Percentiles rank a stretch among this genome's conserved stretches.
Conservation (phyloP, 2,797 vertebrate genomes). For the Girardinus metallicus region DNA sequence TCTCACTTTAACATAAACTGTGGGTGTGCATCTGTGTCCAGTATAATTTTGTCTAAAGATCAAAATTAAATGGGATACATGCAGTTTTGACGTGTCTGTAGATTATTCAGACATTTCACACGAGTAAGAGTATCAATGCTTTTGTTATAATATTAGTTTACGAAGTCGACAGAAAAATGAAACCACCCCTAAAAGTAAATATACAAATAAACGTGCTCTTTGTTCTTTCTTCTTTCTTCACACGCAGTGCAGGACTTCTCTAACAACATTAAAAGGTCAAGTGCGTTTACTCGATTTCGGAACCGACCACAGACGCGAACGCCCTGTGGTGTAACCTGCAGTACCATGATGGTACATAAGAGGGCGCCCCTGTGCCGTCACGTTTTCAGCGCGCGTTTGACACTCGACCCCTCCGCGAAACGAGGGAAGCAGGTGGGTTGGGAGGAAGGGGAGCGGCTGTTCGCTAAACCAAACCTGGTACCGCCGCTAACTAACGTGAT, state of each 20-base stretch:
- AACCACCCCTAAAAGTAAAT: neutral
- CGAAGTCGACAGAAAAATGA: neutral
- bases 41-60: too few relatives aligned
- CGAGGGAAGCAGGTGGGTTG: slow-evolving; percentile 50
- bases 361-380: slow-evolving; percentile 50
- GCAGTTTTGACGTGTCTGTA: too few relatives aligned
- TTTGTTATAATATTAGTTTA: too few relatives aligned
- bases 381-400: slow-evolving; percentile 72
- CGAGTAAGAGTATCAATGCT: too few relatives aligned
- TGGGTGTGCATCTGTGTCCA: too few relatives aligned
- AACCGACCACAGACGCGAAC: neutral
- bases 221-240: neutral
- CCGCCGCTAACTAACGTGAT: neutral
- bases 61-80: too few relatives aligned
- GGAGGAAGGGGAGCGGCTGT: slow-evolving; percentile 44
- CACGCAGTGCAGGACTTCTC: neutral
- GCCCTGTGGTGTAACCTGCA: slow-evolving; percentile 21
- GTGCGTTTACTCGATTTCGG: neutral
- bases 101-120: too few relatives aligned
- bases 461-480: slow-evolving; percentile 15
- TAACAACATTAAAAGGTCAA: neutral
- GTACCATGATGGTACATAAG: slow-evolving; percentile 41
- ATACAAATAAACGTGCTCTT: neutral
- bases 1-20: neutral
- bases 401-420: slow-evolving; percentile 48